Conservation (phyloP, 2,113 vertebrate species). For the Coregonus clupeaformis region DNA sequence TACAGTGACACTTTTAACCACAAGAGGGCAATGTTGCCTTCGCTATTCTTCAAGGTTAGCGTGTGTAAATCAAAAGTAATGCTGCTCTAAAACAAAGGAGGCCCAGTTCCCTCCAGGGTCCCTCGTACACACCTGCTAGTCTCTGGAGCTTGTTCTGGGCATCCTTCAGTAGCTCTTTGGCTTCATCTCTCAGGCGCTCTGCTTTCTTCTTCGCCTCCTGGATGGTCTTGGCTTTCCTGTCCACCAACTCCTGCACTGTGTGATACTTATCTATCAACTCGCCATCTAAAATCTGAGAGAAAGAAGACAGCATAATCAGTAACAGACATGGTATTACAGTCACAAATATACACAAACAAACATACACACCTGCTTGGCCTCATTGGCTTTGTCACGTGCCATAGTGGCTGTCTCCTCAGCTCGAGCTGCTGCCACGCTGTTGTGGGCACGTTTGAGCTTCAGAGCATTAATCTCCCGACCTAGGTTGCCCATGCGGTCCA, state of each 20-base stretch:
- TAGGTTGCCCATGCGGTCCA: constrained; percentile 74
- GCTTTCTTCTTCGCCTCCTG: constrained; percentile 83
- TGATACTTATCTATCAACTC: constrained; percentile 85
- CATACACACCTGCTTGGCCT: constrained; percentile 88
- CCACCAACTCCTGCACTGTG: constrained; percentile 83
- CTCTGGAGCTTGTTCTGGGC: constrained; percentile 86
- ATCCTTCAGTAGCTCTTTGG: constrained; percentile 80
- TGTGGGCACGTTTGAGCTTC: constrained; percentile 89
- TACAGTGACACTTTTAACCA: not conserved
- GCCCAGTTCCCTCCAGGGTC: not conserved
- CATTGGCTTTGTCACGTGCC: constrained; percentile 84
- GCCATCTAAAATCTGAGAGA: constrained; percentile 84
- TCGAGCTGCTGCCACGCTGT: constrained; percentile 85
- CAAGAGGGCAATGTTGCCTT: not conserved
- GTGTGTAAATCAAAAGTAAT: not conserved
- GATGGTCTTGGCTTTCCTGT: constrained; percentile 81
- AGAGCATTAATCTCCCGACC: constrained; percentile 79
- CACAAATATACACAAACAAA: not conserved
- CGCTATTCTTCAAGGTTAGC: not conserved
- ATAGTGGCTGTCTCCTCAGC: constrained; percentile 85
- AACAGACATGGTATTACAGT: not conserved
- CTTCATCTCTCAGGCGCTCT: constrained; percentile 85
- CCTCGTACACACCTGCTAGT: constrained; percentile 79
- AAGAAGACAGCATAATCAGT: not conserved
- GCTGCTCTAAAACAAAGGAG: not conserved